Base-by-base conservation (phyloP, 53 echinoderm and acorn worm species). In the Luidia sarsii region DNA sequence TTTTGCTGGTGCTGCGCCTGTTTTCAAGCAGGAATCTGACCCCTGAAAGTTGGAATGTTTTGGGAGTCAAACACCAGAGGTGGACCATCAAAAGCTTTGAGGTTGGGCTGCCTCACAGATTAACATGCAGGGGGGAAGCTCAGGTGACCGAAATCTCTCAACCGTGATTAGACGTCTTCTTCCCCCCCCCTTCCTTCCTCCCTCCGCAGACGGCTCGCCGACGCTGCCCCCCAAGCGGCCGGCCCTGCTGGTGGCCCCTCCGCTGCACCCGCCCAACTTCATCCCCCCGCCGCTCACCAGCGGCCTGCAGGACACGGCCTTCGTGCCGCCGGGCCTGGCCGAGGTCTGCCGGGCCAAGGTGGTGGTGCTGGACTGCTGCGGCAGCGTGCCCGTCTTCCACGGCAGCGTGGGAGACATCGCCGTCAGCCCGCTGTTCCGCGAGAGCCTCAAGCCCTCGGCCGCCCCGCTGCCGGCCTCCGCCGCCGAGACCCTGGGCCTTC, bases 261-360 rank as follows among this genome's bases (percentile, higher is more conserved):
- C 91, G 23, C 80, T 94, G 48, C 90, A 89, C 64, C 90, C 89
- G 10, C 92, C 95, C 23, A 90, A 90, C 62, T 92, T 92, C 36
- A 82, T 92, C 39, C 95, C 95, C 33, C 89, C 95, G 11, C 92
- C 95, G 4, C 70, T 87, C 5, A 66, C 87, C 31, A 87, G 70
- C 15, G 87, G 81, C 1, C 88, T 84, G 1, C 95, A 95, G 57
- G 95, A 95, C 71, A 86, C 92, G 49, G 85, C 85, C 57, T 95
- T 95, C 69, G 87, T 95, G 10, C 90, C 92, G 15, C 95, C 87
- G 0, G 91, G 92, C 53, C 72, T 95, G 73, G 92, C 92, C 20
- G 82, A 92, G 0, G 87, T 84, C 35, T 92, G 85, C 50, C 80
- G 92, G 31, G 77, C 90, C 63, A 90, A 86, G 52, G 68, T 92